Evolutionary conservation across 2,113 vertebrate species (phyloP), one percentile per base, ranked within the genome.

Genomic region (Labeo catla): DNA sequence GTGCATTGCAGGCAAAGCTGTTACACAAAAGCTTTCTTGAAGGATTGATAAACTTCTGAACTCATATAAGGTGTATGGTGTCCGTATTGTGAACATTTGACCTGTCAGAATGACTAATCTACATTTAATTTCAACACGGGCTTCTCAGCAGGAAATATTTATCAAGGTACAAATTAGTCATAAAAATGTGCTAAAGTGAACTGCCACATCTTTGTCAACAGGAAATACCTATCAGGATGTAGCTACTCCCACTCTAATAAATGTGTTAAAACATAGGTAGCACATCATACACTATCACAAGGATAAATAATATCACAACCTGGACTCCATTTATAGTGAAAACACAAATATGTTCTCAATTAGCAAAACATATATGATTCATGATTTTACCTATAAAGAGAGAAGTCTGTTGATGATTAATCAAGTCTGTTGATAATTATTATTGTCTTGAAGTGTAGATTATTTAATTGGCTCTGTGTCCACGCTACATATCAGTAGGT

Each of bases 161-260:
- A 68, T 70, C 15, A 39, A 34, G 3, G 15, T 16, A 70, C 9
- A 16, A 7, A 68, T 13, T 2, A 19, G 34, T 16, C 34, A 39
- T 39, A 19, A 68, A 16, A 39, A 39, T 16, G 36, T 9, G 34
- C 34, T 39, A 4, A 70, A 70, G 34, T 39, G 34, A 19, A 8
- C 15, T 70, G 3, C 15, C 36, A 72, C 36, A 1, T 65, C 63
- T 34, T 39, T 65, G 63, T 72, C 36, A 72, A 72, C 68, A 72
- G 68, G 68, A 70, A 70, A 70, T 70, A 70, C 34, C 13, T 70
- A 39, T 70, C 66, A 70, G 3, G 66, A 39, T 70, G 68, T 72
- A 70, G 66, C 36, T 68, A 66, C 28, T 39, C 15, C 16, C 16
- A 70, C 36, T 57, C 28, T 39, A 8, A 21, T 21, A n/a, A 61